Evolutionary conservation across 2,113 vertebrate genomes (phyloP).

Genomic region (Climacteris rufus): DNA sequence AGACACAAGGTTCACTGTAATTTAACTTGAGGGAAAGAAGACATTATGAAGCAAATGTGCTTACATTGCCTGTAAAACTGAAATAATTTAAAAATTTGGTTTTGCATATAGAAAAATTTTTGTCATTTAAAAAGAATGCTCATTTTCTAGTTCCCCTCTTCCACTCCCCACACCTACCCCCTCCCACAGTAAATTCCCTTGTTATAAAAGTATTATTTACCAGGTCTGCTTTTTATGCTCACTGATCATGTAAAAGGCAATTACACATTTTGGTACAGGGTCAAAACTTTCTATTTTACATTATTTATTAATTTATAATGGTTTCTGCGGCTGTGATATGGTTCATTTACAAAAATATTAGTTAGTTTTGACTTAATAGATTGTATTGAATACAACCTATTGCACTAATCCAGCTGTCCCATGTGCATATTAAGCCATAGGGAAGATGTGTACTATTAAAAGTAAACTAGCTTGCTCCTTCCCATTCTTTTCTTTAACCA

Average conservation of each 20-base stretch:
- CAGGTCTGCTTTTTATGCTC: neutral
- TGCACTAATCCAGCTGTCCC: neutral
- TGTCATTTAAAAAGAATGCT: neutral
- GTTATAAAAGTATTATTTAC: neutral
- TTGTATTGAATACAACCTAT: neutral
- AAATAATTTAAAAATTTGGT: neutral
- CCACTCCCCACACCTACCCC: too few species aligned
- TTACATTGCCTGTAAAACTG: neutral
- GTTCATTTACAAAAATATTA: neutral
- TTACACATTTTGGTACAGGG: neutral
- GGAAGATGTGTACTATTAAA: neutral
- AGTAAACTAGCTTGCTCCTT: neutral
- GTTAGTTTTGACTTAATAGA: neutral
- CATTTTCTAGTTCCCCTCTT: neutral
- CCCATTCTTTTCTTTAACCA: neutral
- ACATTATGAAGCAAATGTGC: neutral
- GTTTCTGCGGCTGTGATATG: neutral
- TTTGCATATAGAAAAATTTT: neutral
- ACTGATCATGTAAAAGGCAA: neutral
- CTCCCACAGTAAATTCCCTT: neutral
- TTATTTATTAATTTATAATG: neutral
- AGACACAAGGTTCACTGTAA: conserved; percentile 17
- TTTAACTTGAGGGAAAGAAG: neutral
- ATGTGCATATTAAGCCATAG: neutral
- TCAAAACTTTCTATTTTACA: neutral